These are phyloP conservation scores for Camponotus fellah DNA, from an alignment of 2,888 invertebrate species.

Conservation along the genomic window DNA sequence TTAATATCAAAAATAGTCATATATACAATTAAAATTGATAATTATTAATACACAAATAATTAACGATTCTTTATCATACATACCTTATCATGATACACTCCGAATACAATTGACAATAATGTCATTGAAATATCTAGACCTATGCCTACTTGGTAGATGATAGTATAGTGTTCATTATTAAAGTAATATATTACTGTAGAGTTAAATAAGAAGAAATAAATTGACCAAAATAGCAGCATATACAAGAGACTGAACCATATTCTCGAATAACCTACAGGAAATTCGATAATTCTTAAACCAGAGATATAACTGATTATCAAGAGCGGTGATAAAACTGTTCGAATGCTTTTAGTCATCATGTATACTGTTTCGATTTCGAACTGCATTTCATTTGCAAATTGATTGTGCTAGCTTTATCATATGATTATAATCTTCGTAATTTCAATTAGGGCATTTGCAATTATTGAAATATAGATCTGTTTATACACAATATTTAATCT, in stretches of 20 bases:
- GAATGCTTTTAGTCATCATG: slow-evolving; percentile 2
- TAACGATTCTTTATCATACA: background rate
- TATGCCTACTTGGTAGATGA: background rate
- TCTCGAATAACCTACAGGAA: background rate
- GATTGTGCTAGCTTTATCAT: background rate
- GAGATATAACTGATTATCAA: background rate
- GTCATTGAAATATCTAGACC: background rate
- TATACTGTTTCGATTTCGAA: background rate
- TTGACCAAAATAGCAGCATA: background rate
- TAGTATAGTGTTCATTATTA: background rate
- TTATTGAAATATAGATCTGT: slow-evolving; percentile 2
- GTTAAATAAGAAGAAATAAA: background rate
- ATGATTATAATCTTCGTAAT: background rate
- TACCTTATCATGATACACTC: slow-evolving; percentile 14
- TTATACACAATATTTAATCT: no score
- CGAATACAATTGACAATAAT: background rate
- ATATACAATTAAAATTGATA: background rate
- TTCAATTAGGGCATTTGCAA: background rate
- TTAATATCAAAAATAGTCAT: background rate
- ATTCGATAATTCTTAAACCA: slow-evolving; percentile 11
- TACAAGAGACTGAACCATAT: background rate
- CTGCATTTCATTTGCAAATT: background rate
- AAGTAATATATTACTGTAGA: background rate
- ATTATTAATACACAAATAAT: background rate
- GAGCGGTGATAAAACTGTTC: slow-evolving; percentile 15